Percentiles rank a stretch among this genome's conserved stretches.
These are phyloP conservation scores for Cydia fagiglandana DNA, from an alignment of 1,140 invertebrate genomes.

Conservation along the genomic window DNA sequence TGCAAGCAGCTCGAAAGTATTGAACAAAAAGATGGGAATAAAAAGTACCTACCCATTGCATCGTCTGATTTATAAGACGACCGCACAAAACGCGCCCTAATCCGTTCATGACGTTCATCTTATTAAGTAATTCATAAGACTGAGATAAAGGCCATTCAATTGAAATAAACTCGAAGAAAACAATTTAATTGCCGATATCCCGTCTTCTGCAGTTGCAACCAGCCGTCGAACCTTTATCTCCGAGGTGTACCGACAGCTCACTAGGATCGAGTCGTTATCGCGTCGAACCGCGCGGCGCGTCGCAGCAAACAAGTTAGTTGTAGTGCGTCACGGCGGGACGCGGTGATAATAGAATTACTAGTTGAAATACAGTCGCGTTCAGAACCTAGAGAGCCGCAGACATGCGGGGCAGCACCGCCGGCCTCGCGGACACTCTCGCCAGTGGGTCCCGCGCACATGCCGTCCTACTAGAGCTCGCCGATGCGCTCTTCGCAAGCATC, in stretches of 20 bases:
- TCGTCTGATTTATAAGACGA: background rate
- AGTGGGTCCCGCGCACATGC: slow-evolving; percentile 78
- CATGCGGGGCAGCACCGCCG: slow-evolving; percentile 82
- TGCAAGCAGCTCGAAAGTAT: background rate
- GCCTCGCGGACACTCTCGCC: slow-evolving; percentile 76
- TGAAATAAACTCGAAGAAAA: slow-evolving; percentile 8
- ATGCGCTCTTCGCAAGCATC: slow-evolving; percentile 84
- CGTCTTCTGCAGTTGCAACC: slow-evolving; percentile 11
- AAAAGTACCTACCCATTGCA: background rate
- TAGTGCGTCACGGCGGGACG: slow-evolving; percentile 48
- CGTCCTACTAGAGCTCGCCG: slow-evolving; percentile 83
- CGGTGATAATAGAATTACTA: slow-evolving; percentile 71
- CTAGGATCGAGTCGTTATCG: slow-evolving; percentile 27
- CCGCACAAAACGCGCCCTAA: background rate
- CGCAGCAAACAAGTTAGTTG: slow-evolving; percentile 33
- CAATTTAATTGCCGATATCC: slow-evolving; percentile 6
- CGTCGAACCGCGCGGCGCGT: slow-evolving; percentile 20
- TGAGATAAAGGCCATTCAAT: slow-evolving; percentile 15
- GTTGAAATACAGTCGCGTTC: slow-evolving; percentile 56
- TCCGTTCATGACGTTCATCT: background rate
- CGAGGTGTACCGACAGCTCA: slow-evolving; percentile 30
- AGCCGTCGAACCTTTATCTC: slow-evolving; percentile 30
- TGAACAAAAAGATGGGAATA: background rate
- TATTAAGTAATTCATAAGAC: background rate
- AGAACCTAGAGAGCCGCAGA: slow-evolving; percentile 50